phyloP scores from a whole-genome alignment of 2,888 invertebrate species.

The Sarcophaga subvicina region DNA sequence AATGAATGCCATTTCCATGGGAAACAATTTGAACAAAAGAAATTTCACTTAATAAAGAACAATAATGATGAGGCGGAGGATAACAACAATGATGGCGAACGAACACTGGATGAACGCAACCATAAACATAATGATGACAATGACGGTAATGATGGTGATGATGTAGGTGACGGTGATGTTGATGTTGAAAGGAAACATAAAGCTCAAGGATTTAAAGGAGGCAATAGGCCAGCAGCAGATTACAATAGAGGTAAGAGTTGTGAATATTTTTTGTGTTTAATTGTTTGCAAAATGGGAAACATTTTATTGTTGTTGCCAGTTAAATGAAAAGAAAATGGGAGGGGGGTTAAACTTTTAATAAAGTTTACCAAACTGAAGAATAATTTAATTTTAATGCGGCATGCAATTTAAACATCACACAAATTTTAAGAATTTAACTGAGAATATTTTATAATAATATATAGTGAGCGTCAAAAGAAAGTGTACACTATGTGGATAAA shows the following conservation, averaged over 20 bases:
- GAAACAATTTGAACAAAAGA: conserved; percentile 69
- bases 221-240: conserved; percentile 23
- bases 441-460: no score
- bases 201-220: conserved; percentile 32
- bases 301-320: not conserved
- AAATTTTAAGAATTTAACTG: no score
- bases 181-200: conserved; percentile 1
- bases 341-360: no score
- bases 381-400: no score
- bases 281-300: not conserved
- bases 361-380: no score
- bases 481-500: no score
- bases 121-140: conserved; percentile 25
- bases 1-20: conserved; percentile 46
- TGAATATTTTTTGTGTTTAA: not conserved
- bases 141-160: not conserved
- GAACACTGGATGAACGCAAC: conserved; percentile 30
- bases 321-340: not conserved
- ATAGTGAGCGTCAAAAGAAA: no score
- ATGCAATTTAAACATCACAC: no score
- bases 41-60: conserved; percentile 50
- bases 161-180: not conserved
- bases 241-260: conserved; percentile 36
- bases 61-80: conserved; percentile 35
- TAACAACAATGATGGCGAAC: conserved; percentile 14